Evolutionary conservation across 1,140 invertebrate genomes (phyloP), one percentile per base, ranked within the genome.

Genomic region (Aphaenogaster rudis): DNA sequence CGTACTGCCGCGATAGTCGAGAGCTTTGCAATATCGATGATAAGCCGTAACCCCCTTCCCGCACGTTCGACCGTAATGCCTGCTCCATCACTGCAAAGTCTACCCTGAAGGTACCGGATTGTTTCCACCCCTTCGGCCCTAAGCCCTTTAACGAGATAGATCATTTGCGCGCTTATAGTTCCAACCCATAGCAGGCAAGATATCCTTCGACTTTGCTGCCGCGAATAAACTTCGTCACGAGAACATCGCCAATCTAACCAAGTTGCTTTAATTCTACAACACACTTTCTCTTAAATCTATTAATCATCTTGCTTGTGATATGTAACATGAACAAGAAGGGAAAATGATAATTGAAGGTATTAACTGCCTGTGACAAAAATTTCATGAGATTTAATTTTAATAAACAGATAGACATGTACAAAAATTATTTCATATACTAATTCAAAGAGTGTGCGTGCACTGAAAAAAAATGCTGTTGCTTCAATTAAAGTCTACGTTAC

Each of bases 101-200:
- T 92, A 90, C 76, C 90, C 88, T 77, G 88, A 88, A 93, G 92
- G 93, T 92, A 92, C 88, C 69, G 89, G 81, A 93, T 93, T 91
- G 92, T 90, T 93, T 93, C 91, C 88, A 91, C 89, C 92, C 93
- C 93, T 93, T 86, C 91, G 86, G 86, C 61, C 79, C 91, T 95
- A 94, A 95, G 91, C 94, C 91, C 92, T 93, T 93, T 95, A 95
- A 95, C 93, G 93, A 93, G 94, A 93, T 94, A 92, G 92, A 94
- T 94, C 92, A 94, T 94, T 94, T 92, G 90, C 89, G 92, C 85
- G 92, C 91, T 93, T 90, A 91, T 88, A 91, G 90, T 91, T 91
- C 86, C 89, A 87, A 66, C 87, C 71, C 50, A 33, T 78, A 77
- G 54, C 63, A 86, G 80, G 67, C 76, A 66, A 74, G 86, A 57